Evolutionary conservation across 1,140 invertebrate genomes (phyloP).

Genomic region (Leptopilina boulardi): DNA sequence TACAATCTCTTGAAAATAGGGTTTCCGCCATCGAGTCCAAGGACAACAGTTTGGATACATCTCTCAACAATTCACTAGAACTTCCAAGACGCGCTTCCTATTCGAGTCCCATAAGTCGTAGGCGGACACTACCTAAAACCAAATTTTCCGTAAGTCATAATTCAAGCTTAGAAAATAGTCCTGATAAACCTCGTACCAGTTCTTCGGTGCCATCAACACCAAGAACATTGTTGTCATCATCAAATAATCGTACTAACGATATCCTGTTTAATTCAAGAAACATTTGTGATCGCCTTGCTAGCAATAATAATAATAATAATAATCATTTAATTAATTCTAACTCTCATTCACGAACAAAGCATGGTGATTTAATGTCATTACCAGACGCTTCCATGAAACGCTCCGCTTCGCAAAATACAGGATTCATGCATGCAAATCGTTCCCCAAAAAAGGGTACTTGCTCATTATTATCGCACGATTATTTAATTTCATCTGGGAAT

Average conservation of each 20-base stretch:
- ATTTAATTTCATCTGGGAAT: conserved; percentile 43
- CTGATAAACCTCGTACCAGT: conserved; percentile 57
- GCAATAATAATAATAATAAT: conserved; percentile 34
- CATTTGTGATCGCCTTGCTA: conserved; percentile 37
- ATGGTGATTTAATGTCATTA: conserved; percentile 60
- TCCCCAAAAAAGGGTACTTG: conserved; percentile 47
- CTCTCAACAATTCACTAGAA: conserved; percentile 53
- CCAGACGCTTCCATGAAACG: conserved; percentile 53
- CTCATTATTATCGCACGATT: conserved; percentile 42
- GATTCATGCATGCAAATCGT: conserved; percentile 60
- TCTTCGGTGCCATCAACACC: conserved; percentile 67
- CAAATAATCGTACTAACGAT: conserved; percentile 53
- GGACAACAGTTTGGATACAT: conserved; percentile 62
- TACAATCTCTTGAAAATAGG: conserved; percentile 79
- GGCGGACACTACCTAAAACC: conserved; percentile 52
- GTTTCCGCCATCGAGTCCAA: conserved; percentile 75
- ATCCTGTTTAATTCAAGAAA: conserved; percentile 41
- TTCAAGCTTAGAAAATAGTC: conserved; percentile 58
- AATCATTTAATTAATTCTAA: conserved; percentile 52
- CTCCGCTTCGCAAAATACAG: conserved; percentile 49
- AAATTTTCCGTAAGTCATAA: conserved; percentile 64
- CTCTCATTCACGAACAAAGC: conserved; percentile 54
- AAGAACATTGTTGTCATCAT: conserved; percentile 46
- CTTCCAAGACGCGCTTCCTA: conserved; percentile 38
- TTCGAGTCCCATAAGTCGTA: conserved; percentile 37